Conservation (phyloP, 2,797 vertebrate genomes). For the Picus viridis region DNA sequence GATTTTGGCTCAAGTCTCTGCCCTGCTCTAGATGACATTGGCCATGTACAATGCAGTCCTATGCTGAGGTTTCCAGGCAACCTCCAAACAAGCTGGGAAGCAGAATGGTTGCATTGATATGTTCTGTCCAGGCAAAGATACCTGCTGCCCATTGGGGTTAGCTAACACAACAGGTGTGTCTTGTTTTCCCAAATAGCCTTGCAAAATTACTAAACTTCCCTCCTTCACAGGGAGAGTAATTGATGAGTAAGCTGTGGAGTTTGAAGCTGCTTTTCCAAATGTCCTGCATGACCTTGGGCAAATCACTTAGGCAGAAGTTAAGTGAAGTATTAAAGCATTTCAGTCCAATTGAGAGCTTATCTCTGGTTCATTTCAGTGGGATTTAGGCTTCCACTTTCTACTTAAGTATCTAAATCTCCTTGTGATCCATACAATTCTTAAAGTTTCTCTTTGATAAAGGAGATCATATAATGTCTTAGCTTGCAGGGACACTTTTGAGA, state of each 20-base stretch:
- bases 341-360: neutral
- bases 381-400: slow-evolving; percentile 31
- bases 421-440: neutral
- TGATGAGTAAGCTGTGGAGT: neutral
- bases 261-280: neutral
- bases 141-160: neutral
- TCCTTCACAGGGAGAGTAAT: neutral
- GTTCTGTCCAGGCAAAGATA: neutral
- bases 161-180: neutral
- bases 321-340: slow-evolving; percentile 24
- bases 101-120: neutral
- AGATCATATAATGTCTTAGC: neutral
- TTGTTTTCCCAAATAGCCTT: neutral
- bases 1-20: slow-evolving; percentile 13
- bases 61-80: neutral
- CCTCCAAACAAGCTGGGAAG: neutral
- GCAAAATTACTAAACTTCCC: neutral
- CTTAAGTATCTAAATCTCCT: slow-evolving; percentile 16
- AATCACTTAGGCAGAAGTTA: slow-evolving; percentile 15
- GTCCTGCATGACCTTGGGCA: neutral
- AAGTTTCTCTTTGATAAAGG: neutral
- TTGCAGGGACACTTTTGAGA: neutral
- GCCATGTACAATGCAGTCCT: neutral
- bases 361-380: neutral
- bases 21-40: neutral